Conservation (phyloP, 2,797 vertebrate species). For the Poeciliopsis gracilis region DNA sequence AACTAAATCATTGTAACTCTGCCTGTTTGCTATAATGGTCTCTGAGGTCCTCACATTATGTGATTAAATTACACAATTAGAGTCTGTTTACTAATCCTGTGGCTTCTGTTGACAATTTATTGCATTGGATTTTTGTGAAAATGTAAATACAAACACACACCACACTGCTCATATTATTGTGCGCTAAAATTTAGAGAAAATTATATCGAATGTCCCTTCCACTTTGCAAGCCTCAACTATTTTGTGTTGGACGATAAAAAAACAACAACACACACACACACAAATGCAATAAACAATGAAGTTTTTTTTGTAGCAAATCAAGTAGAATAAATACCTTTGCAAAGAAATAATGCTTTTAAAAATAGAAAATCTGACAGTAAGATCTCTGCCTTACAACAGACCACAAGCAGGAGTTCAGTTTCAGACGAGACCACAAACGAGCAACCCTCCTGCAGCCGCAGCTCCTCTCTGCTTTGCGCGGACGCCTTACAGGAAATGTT, state of each 20-base stretch:
- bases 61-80: not conserved
- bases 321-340: not conserved
- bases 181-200: not conserved
- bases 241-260: not conserved
- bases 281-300: not conserved
- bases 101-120: not conserved
- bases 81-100: not conserved
- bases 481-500: slow-evolving; percentile 42
- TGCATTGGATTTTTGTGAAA: not conserved
- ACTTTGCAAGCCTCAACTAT: not conserved
- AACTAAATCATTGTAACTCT: not conserved
- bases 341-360: too few species aligned
- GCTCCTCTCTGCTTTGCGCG: slow-evolving; percentile 26
- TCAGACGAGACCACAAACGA: slow-evolving; percentile 49
- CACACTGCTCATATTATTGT: not conserved
- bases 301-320: not conserved
- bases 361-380: not conserved
- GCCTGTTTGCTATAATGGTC: not conserved
- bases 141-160: not conserved
- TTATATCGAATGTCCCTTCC: not conserved
- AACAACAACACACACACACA: too few species aligned
- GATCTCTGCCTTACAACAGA: slow-evolving; percentile 39
- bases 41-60: not conserved
- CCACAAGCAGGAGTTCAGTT: slow-evolving; percentile 30
- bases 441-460: slow-evolving; percentile 26